phyloP scores from a whole-genome alignment of 2,797 vertebrate genomes.

The Delichon dasypus region DNA sequence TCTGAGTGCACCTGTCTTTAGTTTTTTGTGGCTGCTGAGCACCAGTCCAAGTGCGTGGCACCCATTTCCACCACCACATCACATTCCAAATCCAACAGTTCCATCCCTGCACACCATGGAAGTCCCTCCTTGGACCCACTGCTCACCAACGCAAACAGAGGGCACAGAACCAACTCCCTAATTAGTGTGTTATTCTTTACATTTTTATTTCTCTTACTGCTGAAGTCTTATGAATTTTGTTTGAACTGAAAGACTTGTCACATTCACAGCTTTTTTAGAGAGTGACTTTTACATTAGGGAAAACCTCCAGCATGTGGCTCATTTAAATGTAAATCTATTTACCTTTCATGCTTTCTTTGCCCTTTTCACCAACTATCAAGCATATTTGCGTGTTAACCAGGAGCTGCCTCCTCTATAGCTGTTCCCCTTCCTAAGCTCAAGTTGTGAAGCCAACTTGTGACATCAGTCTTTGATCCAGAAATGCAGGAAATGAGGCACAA shows the following conservation, averaged over 20 bases:
- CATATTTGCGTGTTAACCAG: conserved; percentile 65
- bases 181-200: neutral
- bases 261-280: conserved; percentile 35
- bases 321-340: conserved; percentile 73
- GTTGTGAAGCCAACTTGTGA: conserved; percentile 33
- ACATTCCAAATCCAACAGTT: neutral
- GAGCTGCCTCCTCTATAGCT: conserved; percentile 49
- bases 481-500: conserved; percentile 9
- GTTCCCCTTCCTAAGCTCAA: conserved; percentile 26
- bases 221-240: conserved; percentile 14
- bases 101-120: neutral
- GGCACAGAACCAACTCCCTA: neutral
- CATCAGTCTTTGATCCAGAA: conserved; percentile 52
- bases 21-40: neutral
- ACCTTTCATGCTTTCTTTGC: conserved; percentile 70
- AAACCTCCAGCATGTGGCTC: conserved; percentile 37
- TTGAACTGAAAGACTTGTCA: conserved; percentile 50
- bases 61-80: neutral
- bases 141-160: neutral
- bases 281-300: conserved; percentile 54
- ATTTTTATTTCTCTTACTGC: conserved; percentile 15
- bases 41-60: neutral
- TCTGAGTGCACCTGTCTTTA: neutral
- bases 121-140: neutral
- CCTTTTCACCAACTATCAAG: conserved; percentile 70